These are phyloP conservation scores for Aptenodytes forsteri DNA, from an alignment of 2,113 vertebrate species.

Conservation along the genomic window DNA sequence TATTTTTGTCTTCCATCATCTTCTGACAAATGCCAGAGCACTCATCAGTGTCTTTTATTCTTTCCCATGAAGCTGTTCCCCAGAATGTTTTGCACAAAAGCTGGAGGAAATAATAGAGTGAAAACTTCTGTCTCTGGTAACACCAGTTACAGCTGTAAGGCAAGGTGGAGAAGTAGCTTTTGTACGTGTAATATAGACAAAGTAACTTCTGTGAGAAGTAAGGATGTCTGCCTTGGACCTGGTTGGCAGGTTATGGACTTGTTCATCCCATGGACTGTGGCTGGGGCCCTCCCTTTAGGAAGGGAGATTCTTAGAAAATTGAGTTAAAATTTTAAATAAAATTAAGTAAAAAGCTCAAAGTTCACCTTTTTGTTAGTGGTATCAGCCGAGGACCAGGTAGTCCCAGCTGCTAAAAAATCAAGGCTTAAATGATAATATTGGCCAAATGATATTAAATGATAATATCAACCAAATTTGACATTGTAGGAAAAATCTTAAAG, in stretches of 20 bases:
- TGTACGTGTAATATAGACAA: background rate
- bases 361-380: background rate
- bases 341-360: rapidly evolving
- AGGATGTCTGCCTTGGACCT: background rate
- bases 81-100: background rate
- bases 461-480: background rate
- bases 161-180: background rate
- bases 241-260: background rate
- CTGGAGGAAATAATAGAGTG: background rate
- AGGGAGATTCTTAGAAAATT: background rate
- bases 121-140: background rate
- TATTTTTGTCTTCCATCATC: background rate
- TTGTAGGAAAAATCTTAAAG: background rate
- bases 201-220: background rate
- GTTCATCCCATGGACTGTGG: background rate
- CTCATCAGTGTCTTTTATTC: background rate
- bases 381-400: background rate
- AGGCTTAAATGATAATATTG: background rate
- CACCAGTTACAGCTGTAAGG: background rate
- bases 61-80: background rate
- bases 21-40: background rate
- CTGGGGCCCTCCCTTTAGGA: background rate
- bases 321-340: background rate
- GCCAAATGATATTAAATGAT: background rate
- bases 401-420: background rate